These are phyloP conservation scores for Cremastinae sp. DNA, from an alignment of 2,888 invertebrate genomes.

Conservation along the genomic window DNA sequence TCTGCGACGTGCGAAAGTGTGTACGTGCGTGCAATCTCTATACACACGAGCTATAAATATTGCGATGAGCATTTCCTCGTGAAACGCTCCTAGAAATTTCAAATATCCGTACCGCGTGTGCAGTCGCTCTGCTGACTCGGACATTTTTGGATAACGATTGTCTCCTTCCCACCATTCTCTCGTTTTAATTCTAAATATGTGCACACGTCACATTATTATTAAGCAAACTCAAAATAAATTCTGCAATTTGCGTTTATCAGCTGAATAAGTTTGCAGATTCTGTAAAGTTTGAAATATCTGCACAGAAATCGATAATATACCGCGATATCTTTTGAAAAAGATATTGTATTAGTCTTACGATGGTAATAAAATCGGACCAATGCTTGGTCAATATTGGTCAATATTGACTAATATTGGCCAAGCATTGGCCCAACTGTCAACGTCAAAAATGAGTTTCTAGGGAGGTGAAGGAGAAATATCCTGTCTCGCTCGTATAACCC, in stretches of 20 bases:
- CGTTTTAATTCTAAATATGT: background rate
- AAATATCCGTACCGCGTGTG: conserved; percentile 49
- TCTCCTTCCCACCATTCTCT: conserved; percentile 10
- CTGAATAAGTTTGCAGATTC: no score
- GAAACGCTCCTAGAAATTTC: conserved; percentile 46
- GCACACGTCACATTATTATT: conserved; percentile 18
- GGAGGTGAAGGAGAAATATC: no score
- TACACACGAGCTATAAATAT: conserved; percentile 44
- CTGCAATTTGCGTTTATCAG: conserved; percentile 16
- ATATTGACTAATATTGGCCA: no score
- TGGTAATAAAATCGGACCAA: no score
- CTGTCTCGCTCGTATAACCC: no score
- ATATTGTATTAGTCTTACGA: no score
- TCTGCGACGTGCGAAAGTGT: background rate
- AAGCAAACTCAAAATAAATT: conserved; percentile 16
- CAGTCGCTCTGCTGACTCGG: conserved; percentile 53
- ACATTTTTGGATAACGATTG: conserved; percentile 53
- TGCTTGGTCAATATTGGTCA: no score
- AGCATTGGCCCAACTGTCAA: no score
- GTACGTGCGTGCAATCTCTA: background rate
- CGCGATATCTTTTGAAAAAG: no score
- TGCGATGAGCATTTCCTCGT: conserved; percentile 41
- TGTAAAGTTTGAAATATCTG: no score
- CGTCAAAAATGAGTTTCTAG: no score
- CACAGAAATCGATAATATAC: no score